Base-by-base conservation (phyloP, 2,888 invertebrate species). In the Drosophila fulvimacula region DNA sequence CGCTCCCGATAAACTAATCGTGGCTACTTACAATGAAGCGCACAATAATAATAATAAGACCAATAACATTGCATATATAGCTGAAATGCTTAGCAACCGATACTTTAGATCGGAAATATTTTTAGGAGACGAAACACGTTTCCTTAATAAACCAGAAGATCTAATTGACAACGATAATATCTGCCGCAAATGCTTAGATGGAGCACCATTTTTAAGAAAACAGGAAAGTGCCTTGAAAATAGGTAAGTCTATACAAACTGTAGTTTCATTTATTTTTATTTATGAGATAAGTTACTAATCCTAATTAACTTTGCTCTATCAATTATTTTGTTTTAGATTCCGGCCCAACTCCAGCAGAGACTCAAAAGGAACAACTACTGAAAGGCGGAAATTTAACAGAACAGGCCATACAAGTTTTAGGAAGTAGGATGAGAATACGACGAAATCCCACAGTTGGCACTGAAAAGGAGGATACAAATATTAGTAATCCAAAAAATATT, bases 81-180 rank as follows among this genome's bases (percentile, higher is more conserved):
- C 97, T 0, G 97, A 98, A 93, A 95, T 96, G 93, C 96, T 97
- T 88, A 95, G 96, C 87, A 95, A 95, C 80, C 93, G 95, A 38
- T 93, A 94, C 5, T 92, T 94, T 5, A 94, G 94, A 41, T 93
- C 94, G 0, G 96, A 96, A 87, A 93, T 97, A 36, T 95, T 96
- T 82, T 93, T 97, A 74, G 97, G 97, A 0, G 96, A 97, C 85
- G 95, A 94, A 0, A 93, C 79, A 52, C 84, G 92, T 30, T 92
- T 91, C 63, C 82, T 83, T 17, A 87, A 83, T 30, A 84, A 90
- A 39, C 73, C 73, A 11, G 89, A 87, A 41, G 73, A 75, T 10
- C 70, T 81, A 0, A 62, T 76, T 30, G 88, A 87, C 21, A 82
- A 87, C 32, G 92, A 92, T 67, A 83, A 82, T 6, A 79, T 87